A percentile compares a stretch with the other conserved stretches of the same genome.
phyloP scores from a whole-genome alignment of 2,113 vertebrate species.

The Dipodomys stephensi region DNA sequence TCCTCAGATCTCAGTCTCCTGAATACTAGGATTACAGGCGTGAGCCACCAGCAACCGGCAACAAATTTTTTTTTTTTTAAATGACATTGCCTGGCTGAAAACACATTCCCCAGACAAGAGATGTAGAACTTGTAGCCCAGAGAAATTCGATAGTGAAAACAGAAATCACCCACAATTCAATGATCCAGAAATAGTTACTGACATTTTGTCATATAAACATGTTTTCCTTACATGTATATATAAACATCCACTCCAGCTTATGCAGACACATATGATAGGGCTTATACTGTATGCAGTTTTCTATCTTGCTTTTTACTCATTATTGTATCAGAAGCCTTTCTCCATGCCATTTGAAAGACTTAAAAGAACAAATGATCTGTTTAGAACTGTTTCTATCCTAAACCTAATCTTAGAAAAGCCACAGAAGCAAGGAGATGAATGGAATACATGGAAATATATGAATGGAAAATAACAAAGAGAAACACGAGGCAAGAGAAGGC shows the following conservation, averaged over 20 bases:
- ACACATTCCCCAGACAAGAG: background rate
- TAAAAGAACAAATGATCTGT: slow-evolving; percentile 39
- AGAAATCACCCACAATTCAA: slow-evolving; percentile 17
- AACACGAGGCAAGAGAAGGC: background rate
- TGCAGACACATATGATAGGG: background rate
- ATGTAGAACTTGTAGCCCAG: background rate
- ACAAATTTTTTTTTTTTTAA: background rate
- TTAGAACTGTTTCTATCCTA: slow-evolving; percentile 22
- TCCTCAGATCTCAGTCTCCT: too few species aligned
- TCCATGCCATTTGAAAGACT: slow-evolving; percentile 10
- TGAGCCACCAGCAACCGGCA: too few species aligned
- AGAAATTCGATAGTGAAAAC: slow-evolving; percentile 29
- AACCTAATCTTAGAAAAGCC: slow-evolving; percentile 42
- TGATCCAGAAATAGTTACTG: background rate
- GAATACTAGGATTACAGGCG: too few species aligned
- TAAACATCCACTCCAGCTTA: background rate
- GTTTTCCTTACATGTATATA: background rate
- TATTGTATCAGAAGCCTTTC: background rate
- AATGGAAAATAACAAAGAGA: slow-evolving; percentile 45
- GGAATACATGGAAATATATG: background rate
- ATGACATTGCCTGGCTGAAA: slow-evolving; percentile 16
- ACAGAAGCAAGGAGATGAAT: slow-evolving; percentile 23
- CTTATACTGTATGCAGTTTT: background rate
- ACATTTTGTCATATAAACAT: background rate
- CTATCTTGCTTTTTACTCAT: background rate